phyloP scores from a whole-genome alignment of 2,888 invertebrate species.

The Torymus aiolomorphi region DNA sequence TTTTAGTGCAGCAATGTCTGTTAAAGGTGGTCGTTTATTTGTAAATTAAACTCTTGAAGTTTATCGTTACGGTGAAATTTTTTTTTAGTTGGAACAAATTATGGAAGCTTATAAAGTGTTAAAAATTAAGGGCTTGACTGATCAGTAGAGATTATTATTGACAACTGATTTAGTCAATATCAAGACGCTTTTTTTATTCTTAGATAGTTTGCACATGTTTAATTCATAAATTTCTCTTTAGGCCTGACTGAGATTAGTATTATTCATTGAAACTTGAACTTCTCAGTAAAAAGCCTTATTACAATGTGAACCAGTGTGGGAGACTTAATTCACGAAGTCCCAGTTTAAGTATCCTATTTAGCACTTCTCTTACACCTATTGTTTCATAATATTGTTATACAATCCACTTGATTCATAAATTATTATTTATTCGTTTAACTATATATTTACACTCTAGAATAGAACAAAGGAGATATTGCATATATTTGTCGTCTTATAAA shows the following conservation, averaged over 20 bases:
- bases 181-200: conserved; percentile 41
- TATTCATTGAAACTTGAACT: conserved; percentile 52
- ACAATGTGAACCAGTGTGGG: conserved; percentile 41
- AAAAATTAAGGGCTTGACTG: conserved; percentile 52
- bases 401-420: conserved; percentile 54
- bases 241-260: conserved; percentile 55
- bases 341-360: conserved; percentile 47
- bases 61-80: conserved; percentile 38
- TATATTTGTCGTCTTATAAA: conserved; percentile 47
- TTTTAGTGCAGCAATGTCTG: conserved; percentile 44
- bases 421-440: conserved; percentile 55
- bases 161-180: conserved; percentile 48
- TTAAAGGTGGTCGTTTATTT: conserved; percentile 34
- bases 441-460: conserved; percentile 54
- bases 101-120: conserved; percentile 46
- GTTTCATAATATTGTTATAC: conserved; percentile 55
- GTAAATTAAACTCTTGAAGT: conserved; percentile 34
- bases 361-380: conserved; percentile 47
- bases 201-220: conserved; percentile 54
- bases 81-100: conserved; percentile 56
- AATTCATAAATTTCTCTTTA: conserved; percentile 31
- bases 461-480: conserved; percentile 42
- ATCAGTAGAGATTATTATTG: conserved; percentile 52
- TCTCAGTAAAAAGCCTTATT: conserved; percentile 51
- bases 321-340: conserved; percentile 34